Base-by-base conservation (phyloP, 2,797 vertebrate genomes). In the Odontamblyopus lacepedii region DNA sequence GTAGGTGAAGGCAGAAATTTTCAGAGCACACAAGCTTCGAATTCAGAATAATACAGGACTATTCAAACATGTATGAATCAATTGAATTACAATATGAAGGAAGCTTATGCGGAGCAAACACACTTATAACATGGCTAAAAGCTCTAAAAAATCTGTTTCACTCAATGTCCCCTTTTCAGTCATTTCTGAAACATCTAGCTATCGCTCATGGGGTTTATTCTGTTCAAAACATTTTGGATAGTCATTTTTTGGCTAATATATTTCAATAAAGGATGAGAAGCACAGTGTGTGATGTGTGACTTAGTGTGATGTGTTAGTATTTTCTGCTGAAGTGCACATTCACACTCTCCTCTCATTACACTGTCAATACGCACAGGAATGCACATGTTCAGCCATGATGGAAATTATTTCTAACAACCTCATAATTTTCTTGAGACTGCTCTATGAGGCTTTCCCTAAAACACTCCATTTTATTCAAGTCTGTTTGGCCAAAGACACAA, bases 301-400 rank as follows among this genome's bases (percentile, higher is more conserved):
- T 29, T 77, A 63, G 67, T 55, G 69, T 71, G 72, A 30, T 66
- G 78, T 18, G 73, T 86, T 89, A 79, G 89, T 85, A 78, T 85
- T 90, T 90, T 88, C 81, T 88, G 87, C 88, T 89, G 85, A 89
- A 73, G 74, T 86, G 87, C 84, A 81, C 60, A 89, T 89, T 87
- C 78, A 82, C 63, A 81, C 83, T 74, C 78, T 78, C 81, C 77
- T 89, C 85, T 85, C 80, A 79, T 82, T 77, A 78, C 72, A 72
- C 77, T 75, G 81, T 77, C 76, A 85, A 72, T 87, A 81, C 81
- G 79, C 82, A 76, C 61, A 83, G 80, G 79, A 87, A 88, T 83
- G 80, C 82, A 79, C 71, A 79, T 75, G 55, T 83, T 80, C 48
- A 74, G 69, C 80, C 82, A 72, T 67, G 74, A 82, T 76, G 67